These are phyloP conservation scores for Holcopasites calliopsidis DNA, from an alignment of 1,140 invertebrate species.

Conservation along the genomic window DNA sequence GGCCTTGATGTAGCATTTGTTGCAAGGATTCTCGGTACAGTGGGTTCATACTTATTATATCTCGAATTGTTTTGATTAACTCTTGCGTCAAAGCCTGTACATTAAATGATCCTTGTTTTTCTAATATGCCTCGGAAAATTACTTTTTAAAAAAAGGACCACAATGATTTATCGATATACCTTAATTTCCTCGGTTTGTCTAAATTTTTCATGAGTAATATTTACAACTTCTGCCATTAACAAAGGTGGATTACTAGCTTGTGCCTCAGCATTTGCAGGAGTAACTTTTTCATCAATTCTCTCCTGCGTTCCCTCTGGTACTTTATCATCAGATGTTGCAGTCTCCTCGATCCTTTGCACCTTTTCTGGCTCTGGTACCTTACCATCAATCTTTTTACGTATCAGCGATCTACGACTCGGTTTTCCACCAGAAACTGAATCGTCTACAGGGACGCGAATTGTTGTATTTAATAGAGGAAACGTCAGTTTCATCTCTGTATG, in stretches of 20 bases:
- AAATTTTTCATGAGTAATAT: slow-evolving; percentile 94
- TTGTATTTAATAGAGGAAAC: slow-evolving; percentile 84
- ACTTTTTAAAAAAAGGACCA: neutral
- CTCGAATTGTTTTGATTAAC: slow-evolving; percentile 98
- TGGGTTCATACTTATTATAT: slow-evolving; percentile 97
- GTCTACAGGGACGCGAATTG: slow-evolving; percentile 82
- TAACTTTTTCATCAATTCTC: slow-evolving; percentile 41
- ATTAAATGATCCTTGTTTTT: neutral
- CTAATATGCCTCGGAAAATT: neutral
- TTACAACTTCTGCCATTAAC: slow-evolving; percentile 97
- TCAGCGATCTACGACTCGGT: slow-evolving; percentile 64
- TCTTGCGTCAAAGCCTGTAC: slow-evolving; percentile 94
- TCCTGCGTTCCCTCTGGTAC: slow-evolving; percentile 16
- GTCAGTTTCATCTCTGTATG: slow-evolving; percentile 79
- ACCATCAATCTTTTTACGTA: slow-evolving; percentile 62
- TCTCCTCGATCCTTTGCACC: slow-evolving; percentile 54
- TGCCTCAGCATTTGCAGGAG: slow-evolving; percentile 60
- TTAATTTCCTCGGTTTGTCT: slow-evolving; percentile 97
- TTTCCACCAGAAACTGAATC: slow-evolving; percentile 66
- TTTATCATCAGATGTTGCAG: slow-evolving; percentile 7
- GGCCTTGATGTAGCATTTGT: slow-evolving; percentile 97
- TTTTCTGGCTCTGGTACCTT: slow-evolving; percentile 40
- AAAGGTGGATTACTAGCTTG: slow-evolving; percentile 79
- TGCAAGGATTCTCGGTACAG: slow-evolving; percentile 94
- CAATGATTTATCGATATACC: slow-evolving; percentile 73